A percentile compares a stretch with the other conserved stretches of the same genome.
Evolutionary conservation across 2,113 vertebrate species (phyloP).

Genomic region (Dolichallabes microphthalmus): DNA sequence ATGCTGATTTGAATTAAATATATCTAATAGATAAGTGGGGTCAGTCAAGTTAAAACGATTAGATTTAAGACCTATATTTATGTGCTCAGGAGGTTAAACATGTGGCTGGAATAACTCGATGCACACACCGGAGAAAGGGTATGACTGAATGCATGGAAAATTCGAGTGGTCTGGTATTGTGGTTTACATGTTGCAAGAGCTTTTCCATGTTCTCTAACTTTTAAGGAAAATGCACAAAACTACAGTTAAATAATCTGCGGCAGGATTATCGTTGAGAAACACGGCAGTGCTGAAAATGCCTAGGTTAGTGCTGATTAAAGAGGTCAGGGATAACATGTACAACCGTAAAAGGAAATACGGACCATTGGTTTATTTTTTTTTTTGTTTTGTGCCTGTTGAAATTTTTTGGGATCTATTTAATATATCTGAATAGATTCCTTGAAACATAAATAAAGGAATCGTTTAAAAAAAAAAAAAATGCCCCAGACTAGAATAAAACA

Average conservation of each 20-base stretch:
- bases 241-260: background rate
- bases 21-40: constrained; percentile 20
- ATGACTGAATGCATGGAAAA: background rate
- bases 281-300: background rate
- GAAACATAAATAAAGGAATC: background rate
- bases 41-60: constrained; percentile 4
- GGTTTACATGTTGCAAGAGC: background rate
- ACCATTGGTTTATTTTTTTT: background rate
- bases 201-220: background rate
- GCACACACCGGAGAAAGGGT: background rate
- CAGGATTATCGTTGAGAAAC: background rate
- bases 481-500: background rate
- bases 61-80: background rate
- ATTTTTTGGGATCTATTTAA: background rate
- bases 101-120: background rate
- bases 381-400: background rate
- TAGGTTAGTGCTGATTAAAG: background rate
- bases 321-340: background rate
- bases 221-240: background rate
- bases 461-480: background rate
- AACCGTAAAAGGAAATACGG: background rate
- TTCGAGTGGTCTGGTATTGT: background rate
- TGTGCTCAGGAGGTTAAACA: background rate
- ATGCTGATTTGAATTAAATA: constrained; percentile 19
- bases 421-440: background rate